phyloP scores from a whole-genome alignment of 2,113 vertebrate species.

The Dunckerocampus dactyliophorus region DNA sequence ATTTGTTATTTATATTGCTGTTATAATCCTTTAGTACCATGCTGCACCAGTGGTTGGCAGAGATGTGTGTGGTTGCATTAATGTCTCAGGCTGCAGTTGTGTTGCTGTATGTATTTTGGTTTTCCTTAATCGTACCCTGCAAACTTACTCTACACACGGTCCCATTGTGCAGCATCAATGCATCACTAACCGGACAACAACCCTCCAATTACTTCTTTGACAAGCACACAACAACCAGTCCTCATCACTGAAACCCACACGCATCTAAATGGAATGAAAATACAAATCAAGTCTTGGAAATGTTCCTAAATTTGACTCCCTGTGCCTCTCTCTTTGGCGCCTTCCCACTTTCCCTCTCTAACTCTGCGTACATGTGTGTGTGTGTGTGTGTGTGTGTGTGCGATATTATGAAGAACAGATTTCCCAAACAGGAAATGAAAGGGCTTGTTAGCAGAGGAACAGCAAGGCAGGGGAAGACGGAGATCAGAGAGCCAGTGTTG shows the following conservation, averaged over 20 bases:
- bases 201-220: slow-evolving; percentile 50
- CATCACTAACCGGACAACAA: slow-evolving; percentile 34
- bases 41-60: too few relatives aligned
- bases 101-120: slow-evolving; percentile 12
- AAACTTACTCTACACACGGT: too few relatives aligned
- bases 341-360: slow-evolving; percentile 54
- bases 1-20: too few relatives aligned
- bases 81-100: slow-evolving; percentile 5
- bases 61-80: too few relatives aligned
- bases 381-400: slow-evolving; percentile 30
- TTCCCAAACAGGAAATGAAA: slow-evolving; percentile 96
- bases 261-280: slow-evolving; percentile 84
- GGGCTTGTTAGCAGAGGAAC: slow-evolving; percentile 75
- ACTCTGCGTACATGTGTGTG: slow-evolving; percentile 35
- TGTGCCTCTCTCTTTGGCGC: slow-evolving; percentile 36
- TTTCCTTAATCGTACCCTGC: not conserved
- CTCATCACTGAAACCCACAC: slow-evolving; percentile 50
- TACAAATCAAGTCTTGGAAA: slow-evolving; percentile 84
- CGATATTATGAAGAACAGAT: slow-evolving; percentile 93
- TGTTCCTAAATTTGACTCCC: slow-evolving; percentile 75
- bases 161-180: slow-evolving; percentile 23
- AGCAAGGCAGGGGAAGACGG: slow-evolving; percentile 16
- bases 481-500: slow-evolving; percentile 79
- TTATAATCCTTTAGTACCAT: too few relatives aligned
- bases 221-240: slow-evolving; percentile 29